phyloP scores from a whole-genome alignment of 2,888 invertebrate genomes.

The Philopedon plagiatum region DNA sequence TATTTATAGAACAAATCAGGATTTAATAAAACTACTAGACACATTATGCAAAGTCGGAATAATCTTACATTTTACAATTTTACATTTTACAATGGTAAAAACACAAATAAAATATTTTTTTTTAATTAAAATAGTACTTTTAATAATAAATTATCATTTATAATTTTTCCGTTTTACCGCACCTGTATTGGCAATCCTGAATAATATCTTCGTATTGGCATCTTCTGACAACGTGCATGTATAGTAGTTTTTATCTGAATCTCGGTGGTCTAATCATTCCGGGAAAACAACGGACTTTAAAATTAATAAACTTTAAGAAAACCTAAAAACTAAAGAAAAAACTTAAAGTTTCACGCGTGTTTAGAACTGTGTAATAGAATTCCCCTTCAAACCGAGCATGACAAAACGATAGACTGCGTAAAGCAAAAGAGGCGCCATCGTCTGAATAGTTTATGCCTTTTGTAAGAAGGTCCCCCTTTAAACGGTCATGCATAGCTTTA shows the following conservation, averaged over 20 bases:
- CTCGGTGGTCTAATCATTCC: neutral
- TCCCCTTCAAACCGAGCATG: neutral
- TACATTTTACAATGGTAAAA: too few relatives aligned
- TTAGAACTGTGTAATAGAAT: slow-evolving; percentile 7
- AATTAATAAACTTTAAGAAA: neutral
- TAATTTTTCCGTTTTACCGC: too few relatives aligned
- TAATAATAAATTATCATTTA: too few relatives aligned
- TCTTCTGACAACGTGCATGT: neutral
- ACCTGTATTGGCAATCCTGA: too few relatives aligned
- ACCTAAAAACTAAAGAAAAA: neutral
- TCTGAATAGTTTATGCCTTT: neutral
- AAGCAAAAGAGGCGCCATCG: neutral
- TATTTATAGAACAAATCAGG: too few relatives aligned
- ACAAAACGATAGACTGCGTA: neutral
- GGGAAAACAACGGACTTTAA: neutral
- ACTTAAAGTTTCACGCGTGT: neutral
- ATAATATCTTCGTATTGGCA: too few relatives aligned
- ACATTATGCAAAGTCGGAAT: too few relatives aligned
- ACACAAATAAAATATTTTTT: too few relatives aligned
- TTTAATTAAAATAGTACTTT: too few relatives aligned
- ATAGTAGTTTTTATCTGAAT: neutral
- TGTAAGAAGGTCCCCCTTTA: neutral
- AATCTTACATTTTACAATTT: too few relatives aligned
- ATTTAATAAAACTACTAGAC: too few relatives aligned
- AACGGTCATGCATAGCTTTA: slow-evolving; percentile 1